Percentiles rank a stretch among this genome's conserved stretches.
Evolutionary conservation across 2,113 vertebrate genomes (phyloP).

Genomic region (Hystrix brachyura): DNA sequence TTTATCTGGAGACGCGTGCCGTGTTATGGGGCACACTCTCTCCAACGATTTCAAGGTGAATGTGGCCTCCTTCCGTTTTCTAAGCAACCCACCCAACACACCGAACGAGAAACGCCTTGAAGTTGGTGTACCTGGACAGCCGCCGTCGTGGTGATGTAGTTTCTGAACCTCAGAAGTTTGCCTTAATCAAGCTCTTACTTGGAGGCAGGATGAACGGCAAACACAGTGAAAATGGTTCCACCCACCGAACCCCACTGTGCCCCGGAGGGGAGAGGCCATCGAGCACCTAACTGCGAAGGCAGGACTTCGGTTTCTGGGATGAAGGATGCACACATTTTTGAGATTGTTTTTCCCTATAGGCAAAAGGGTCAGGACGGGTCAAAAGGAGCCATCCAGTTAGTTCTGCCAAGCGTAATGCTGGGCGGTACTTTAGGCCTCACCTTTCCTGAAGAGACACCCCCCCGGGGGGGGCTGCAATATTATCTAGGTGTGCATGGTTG

Average conservation of each 20-base stretch:
- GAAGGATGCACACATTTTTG: constrained; percentile 23
- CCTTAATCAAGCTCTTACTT: constrained; percentile 54
- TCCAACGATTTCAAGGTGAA: constrained; percentile 57
- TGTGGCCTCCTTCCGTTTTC: constrained; percentile 16
- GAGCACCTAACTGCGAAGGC: constrained; percentile 63
- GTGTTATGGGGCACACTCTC: constrained; percentile 1
- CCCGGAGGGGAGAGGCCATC: constrained; percentile 41
- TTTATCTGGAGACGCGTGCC: background rate
- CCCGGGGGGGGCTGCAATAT: background rate
- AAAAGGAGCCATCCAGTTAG: background rate
- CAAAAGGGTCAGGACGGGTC: background rate
- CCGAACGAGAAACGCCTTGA: background rate
- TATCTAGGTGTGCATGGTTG: background rate
- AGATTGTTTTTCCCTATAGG: constrained; percentile 25
- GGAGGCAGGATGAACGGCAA: constrained; percentile 63
- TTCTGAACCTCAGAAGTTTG: constrained; percentile 69
- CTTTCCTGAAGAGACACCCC: background rate
- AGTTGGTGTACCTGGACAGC: background rate
- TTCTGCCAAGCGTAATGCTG: background rate
- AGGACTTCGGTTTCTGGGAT: constrained; percentile 57
- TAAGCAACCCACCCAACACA: constrained; percentile 23
- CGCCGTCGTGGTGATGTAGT: background rate
- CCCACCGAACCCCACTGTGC: constrained; percentile 33
- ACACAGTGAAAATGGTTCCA: constrained; percentile 53
- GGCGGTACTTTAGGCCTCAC: background rate